A percentile compares a stretch with the other conserved stretches of the same genome.
These are phyloP conservation scores for Chamaea fasciata DNA, from an alignment of 2,113 vertebrate species.

Conservation along the genomic window DNA sequence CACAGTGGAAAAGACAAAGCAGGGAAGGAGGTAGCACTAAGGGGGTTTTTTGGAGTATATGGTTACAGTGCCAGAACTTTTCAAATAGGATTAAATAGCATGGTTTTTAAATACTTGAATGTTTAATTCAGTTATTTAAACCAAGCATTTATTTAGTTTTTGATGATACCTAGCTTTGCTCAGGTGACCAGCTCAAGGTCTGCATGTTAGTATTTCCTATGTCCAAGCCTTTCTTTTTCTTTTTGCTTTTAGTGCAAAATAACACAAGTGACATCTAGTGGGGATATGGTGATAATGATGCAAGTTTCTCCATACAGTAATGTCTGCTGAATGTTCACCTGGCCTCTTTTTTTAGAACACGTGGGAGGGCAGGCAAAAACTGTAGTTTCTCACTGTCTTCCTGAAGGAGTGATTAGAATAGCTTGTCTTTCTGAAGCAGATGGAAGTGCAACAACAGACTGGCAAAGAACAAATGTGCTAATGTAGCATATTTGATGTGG, in stretches of 20 bases:
- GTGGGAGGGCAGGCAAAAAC: neutral
- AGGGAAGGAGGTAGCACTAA: neutral
- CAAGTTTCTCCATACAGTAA: neutral
- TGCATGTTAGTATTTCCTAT: neutral
- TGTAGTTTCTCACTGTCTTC: neutral
- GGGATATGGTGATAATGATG: neutral
- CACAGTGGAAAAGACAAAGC: neutral
- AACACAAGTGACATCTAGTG: constrained; percentile 30
- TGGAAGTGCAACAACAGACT: neutral
- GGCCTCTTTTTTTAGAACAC: neutral
- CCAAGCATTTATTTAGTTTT: neutral
- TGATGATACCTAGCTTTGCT: neutral
- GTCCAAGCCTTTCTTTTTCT: neutral
- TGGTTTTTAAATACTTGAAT: neutral
- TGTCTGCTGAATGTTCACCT: neutral
- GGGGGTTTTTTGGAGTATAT: neutral
- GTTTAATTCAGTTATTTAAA: neutral
- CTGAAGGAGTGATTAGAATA: neutral
- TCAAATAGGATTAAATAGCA: neutral
- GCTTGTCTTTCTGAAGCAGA: constrained; percentile 15
- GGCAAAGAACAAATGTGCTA: neutral
- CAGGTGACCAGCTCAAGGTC: neutral
- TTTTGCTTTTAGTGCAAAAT: neutral
- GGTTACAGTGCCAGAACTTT: neutral
- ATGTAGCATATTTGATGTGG: constrained; percentile 6